A percentile compares a stretch with the other conserved stretches of the same genome.
Evolutionary conservation across 2,888 invertebrate species (phyloP).

Genomic region (Eilema sororculum): DNA sequence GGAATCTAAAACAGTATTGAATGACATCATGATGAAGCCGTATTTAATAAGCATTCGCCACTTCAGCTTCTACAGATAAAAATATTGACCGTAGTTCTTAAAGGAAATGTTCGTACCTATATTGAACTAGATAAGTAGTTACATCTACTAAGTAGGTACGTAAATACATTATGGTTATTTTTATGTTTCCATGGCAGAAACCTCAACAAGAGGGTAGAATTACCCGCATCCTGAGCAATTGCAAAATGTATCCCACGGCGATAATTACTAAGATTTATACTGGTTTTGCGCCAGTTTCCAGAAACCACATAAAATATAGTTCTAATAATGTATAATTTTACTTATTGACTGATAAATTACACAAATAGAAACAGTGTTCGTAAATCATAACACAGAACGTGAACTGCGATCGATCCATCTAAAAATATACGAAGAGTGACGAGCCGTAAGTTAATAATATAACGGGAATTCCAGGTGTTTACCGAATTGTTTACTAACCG

Average conservation of each 20-base stretch:
- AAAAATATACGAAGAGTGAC: slow-evolving; percentile 16
- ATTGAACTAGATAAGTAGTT: not conserved
- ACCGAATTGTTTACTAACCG: not conserved
- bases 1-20: slow-evolving; percentile 46
- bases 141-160: not conserved
- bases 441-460: slow-evolving; percentile 15
- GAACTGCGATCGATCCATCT: slow-evolving; percentile 8
- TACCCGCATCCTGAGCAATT: slow-evolving; percentile 49
- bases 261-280: slow-evolving; percentile 13
- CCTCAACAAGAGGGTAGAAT: slow-evolving; percentile 30
- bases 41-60: slow-evolving; percentile 39
- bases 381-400: slow-evolving; percentile 5
- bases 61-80: slow-evolving; percentile 29
- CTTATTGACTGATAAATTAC: not conserved
- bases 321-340: not conserved
- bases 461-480: not conserved
- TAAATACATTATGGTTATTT: not conserved
- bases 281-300: not conserved
- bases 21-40: slow-evolving; percentile 52
- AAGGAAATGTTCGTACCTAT: not conserved
- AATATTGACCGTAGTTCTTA: slow-evolving; percentile 16
- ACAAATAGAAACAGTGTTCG: not conserved
- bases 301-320: not conserved
- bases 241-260: slow-evolving; percentile 28
- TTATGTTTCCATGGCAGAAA: slow-evolving; percentile 7